Percentiles rank a stretch among this genome's conserved stretches.
phyloP scores from a whole-genome alignment of 1,140 invertebrate species.

The Cydia amplana region DNA sequence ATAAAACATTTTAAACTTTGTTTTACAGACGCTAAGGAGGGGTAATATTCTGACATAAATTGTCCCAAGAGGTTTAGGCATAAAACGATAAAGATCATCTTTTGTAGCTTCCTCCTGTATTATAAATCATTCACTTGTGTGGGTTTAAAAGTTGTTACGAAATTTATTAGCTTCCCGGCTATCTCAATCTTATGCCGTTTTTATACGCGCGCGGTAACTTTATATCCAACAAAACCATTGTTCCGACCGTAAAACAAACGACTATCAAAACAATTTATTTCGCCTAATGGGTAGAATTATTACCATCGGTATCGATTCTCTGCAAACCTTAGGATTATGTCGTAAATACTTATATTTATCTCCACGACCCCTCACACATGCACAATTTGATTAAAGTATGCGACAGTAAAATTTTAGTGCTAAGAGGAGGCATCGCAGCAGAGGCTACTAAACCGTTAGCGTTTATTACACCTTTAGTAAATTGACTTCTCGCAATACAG shows the following conservation, averaged over 20 bases:
- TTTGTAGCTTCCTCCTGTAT: slow-evolving; percentile 53
- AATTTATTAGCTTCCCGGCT: slow-evolving; percentile 38
- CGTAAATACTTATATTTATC: slow-evolving; percentile 29
- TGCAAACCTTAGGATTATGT: slow-evolving; percentile 18
- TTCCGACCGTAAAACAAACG: slow-evolving; percentile 30
- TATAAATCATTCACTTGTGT: slow-evolving; percentile 42
- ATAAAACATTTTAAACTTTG: slow-evolving; percentile 63
- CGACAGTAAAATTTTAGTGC: slow-evolving; percentile 55
- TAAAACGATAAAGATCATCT: slow-evolving; percentile 69
- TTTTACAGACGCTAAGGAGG: slow-evolving; percentile 54
- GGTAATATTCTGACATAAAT: slow-evolving; percentile 59
- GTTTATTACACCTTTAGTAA: slow-evolving; percentile 65
- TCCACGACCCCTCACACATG: slow-evolving; percentile 37
- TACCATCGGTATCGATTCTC: slow-evolving; percentile 31
- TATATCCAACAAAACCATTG: slow-evolving; percentile 23
- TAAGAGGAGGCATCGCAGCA: slow-evolving; percentile 42
- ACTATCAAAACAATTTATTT: slow-evolving; percentile 50
- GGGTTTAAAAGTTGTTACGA: slow-evolving; percentile 41
- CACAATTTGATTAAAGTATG: slow-evolving; percentile 46
- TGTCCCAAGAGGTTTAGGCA: slow-evolving; percentile 52
- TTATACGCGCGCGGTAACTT: slow-evolving; percentile 31
- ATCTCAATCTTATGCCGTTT: slow-evolving; percentile 42
- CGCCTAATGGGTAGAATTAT: slow-evolving; percentile 47
- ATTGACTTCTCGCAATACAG: slow-evolving; percentile 58
- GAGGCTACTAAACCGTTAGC: slow-evolving; percentile 50